Percentiles rank a stretch among this genome's conserved stretches.
Conservation (phyloP, 2,888 invertebrate species). For the Hydrotaea diabolus region DNA sequence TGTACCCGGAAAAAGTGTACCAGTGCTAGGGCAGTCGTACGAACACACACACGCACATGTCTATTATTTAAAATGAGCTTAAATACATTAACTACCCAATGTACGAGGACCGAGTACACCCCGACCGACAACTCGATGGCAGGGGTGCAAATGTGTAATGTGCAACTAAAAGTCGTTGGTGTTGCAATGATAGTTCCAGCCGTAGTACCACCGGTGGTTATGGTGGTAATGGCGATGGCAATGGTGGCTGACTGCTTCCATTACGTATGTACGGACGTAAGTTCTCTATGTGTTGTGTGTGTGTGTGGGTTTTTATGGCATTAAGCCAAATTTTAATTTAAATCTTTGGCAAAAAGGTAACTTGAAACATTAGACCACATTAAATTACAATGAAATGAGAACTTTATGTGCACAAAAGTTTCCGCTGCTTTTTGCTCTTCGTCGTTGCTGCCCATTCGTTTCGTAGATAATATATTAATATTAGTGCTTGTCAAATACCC, state of each 20-base stretch:
- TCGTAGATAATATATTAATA: conserved; percentile 9
- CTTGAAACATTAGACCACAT: conserved; percentile 31
- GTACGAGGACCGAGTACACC: neutral
- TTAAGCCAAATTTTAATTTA: conserved; percentile 33
- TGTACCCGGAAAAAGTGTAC: neutral
- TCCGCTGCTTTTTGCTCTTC: neutral
- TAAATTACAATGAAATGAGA: conserved; percentile 33
- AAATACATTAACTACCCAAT: conserved; percentile 14
- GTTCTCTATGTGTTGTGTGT: too few species aligned
- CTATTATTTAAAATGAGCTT: conserved; percentile 15
- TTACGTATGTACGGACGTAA: neutral
- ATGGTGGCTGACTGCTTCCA: neutral
- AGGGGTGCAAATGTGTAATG: neutral
- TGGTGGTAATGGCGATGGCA: neutral
- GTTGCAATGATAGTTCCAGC: neutral
- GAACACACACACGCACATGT: neutral
- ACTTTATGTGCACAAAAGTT: conserved; percentile 15
- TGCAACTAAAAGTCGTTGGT: neutral
- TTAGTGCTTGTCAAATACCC: conserved; percentile 20
- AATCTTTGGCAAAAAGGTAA: conserved; percentile 28
- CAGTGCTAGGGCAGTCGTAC: neutral
- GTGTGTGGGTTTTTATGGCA: conserved; percentile 26
- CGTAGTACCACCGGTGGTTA: too few species aligned
- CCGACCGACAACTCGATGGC: neutral
- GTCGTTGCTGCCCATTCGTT: neutral